Base-by-base conservation (phyloP, 1,140 invertebrate genomes). In the Nixonia krombeini region DNA sequence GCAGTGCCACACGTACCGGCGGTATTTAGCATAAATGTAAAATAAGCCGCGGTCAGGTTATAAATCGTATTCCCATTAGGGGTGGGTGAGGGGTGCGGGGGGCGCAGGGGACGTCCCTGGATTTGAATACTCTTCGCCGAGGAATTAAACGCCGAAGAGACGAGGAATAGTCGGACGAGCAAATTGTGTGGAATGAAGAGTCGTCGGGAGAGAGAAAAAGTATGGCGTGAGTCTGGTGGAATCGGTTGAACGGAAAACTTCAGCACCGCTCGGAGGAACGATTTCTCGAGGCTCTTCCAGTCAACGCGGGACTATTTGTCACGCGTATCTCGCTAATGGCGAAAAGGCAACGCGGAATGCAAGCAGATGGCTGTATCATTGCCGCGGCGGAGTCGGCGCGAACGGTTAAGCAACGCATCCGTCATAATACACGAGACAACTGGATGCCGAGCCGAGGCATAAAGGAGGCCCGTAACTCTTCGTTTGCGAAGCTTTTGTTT, bases 21-120 rank as follows among this genome's bases (percentile, higher is more conserved):
- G 52, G 70, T 77, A 78, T 80, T 82, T 82, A 81, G 77, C 79
- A 82, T 82, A 82, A 82, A 81, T 81, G 79, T 79, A 80, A 81
- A 82, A 77, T 81, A 81, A 80, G 75, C 76, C 47, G 63, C 41
- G 77, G 65, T 74, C 67, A 77, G 69, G 72, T 68, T 77, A 82
- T 79, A 80, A 82, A 82, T 81, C 69, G 77, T 81, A 81, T 81
- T 80, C 76, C 73, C 80, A 81, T 82, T 82, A 80, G 72, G 63
- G 76, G 47, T 51, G 63, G 61, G 70, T 49, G 62, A 50, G 59
- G 61, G 57, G 61, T 49, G 45, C 47, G 57, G 40, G 41, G 41
- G 35, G 38, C 26, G 18, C 33, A 38, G 45, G n/a, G 55, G 26
- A 13, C 33, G 58, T 59, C 18, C 26, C 55, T 17, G 46, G 51